Base-by-base conservation (phyloP, 1,140 invertebrate species). In the Lasioglossum albipes region DNA sequence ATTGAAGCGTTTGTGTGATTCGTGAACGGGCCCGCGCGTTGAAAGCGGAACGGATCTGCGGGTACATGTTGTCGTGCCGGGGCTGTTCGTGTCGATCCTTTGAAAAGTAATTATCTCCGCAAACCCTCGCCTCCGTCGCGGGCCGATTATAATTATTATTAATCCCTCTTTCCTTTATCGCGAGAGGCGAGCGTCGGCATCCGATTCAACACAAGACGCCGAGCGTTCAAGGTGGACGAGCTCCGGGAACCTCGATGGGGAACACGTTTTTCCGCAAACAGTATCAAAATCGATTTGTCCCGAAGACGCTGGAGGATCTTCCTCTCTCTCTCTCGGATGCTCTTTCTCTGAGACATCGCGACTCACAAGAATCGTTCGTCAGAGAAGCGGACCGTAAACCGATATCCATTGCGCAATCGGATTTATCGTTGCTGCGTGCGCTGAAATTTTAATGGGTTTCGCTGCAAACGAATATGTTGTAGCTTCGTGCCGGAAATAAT, bases 251-350 rank as follows among this genome's bases (percentile, higher is more conserved):
- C 18, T n/a, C 7, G 20, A 9, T 20, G 4, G 52, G 16, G 52
- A 57, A 57, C 57, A 20, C 7, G 57, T n/a, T 59, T 54, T 59
- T 59, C 57, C 57, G 27, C 61, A 31, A 31, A 64, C 45, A 54
- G 41, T n/a, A 61, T 76, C 68, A 49, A 83, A 81, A 75, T 72
- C 45, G 62, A 68, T 68, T 70, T 59, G 52, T 57, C 57, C 69
- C 52, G 18, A 69, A 78, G 69, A 36, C 41, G n/a, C 7, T 2
- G 10, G 31, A 10, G 54, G 66, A 82, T 82, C 69, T 27, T 1
- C 1, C 27, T 27, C 27, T 27, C 27, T 27, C 27, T 27, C 27
- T 27, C 20, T n/a, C 7, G 12, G 5, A 72, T 73, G 61, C 66
- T 68, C n/a, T 7, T 6, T 13, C 22, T 9, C 57, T 7, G 57